Evolutionary conservation across 2,888 invertebrate genomes (phyloP), one percentile per base, ranked within the genome.

Genomic region (Pogonocherus hispidulus): DNA sequence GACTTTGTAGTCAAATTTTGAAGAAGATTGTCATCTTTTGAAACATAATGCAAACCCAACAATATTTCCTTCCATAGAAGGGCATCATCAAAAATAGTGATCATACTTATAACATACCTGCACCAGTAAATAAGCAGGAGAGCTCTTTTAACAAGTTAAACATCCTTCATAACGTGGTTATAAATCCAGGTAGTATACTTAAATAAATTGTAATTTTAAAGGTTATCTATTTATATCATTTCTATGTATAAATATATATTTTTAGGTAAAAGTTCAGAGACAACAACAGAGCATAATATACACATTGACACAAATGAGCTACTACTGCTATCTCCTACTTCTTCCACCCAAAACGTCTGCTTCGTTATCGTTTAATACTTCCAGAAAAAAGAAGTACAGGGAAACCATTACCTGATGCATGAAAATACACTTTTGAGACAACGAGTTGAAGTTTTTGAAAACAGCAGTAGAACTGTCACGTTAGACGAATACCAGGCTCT

Each of bases 281-380:
- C 47, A n/a, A n/a, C n/a, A n/a, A n/a, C n/a, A n/a, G 47, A 47
- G 2, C 47, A 20, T 47, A 18, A 47, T 19, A 11, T 20, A 19
- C 11, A 19, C 47, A 47, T 47, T 47, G 47, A 47, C n/a, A n/a
- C n/a, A n/a, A n/a, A n/a, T n/a, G n/a, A n/a, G n/a, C n/a, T n/a
- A n/a, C n/a, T n/a, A n/a, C n/a, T n/a, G n/a, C n/a, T n/a, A n/a
- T n/a, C n/a, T n/a, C n/a, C 52, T 52, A 14, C 52, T 27, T 16
- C 27, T 32, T 52, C 52, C 18, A 16, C 32, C 18, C 52, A 52
- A n/a, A 52, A 52, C 52, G 27, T 52, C 52, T 16, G 52, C 23
- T 16, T 18, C 27, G 6, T 52, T 52, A 16, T 52, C 52, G 27
- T 52, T 14, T 27, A 32, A 52, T 52, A 27, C 52, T 5, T 16